phyloP scores from a whole-genome alignment of 2,113 vertebrate species.

The Balaeniceps rex region DNA sequence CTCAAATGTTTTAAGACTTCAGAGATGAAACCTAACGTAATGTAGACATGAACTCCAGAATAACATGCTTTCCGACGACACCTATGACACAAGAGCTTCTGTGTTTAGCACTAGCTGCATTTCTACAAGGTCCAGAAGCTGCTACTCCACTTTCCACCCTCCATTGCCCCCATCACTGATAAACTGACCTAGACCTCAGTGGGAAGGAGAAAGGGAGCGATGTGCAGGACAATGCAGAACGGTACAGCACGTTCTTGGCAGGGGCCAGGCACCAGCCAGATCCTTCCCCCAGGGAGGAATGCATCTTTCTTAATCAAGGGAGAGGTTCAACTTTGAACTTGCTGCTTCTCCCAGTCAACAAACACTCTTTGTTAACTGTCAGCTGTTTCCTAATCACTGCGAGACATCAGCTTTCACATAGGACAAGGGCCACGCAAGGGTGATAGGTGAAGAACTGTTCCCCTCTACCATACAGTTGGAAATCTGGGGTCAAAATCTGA shows the following conservation, averaged over 20 bases:
- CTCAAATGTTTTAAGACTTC: neutral
- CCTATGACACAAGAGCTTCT: neutral
- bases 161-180: neutral
- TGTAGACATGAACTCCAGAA: neutral
- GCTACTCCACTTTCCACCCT: neutral
- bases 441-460: neutral
- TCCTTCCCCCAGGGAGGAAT: neutral
- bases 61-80: neutral
- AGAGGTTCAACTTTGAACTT: neutral
- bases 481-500: neutral
- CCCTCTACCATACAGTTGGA: neutral
- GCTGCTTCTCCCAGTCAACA: neutral
- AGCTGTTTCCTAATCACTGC: neutral
- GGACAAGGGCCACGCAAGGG: neutral
- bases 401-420: neutral
- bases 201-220: neutral
- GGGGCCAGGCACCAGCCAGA: neutral
- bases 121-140: neutral
- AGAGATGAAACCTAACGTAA: neutral
- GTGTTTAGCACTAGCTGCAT: neutral
- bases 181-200: neutral
- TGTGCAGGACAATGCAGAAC: accelerated
- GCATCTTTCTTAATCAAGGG: neutral
- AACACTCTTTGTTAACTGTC: neutral
- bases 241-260: neutral